phyloP scores from a whole-genome alignment of 1,140 invertebrate species.

The Drosophila azteca region DNA sequence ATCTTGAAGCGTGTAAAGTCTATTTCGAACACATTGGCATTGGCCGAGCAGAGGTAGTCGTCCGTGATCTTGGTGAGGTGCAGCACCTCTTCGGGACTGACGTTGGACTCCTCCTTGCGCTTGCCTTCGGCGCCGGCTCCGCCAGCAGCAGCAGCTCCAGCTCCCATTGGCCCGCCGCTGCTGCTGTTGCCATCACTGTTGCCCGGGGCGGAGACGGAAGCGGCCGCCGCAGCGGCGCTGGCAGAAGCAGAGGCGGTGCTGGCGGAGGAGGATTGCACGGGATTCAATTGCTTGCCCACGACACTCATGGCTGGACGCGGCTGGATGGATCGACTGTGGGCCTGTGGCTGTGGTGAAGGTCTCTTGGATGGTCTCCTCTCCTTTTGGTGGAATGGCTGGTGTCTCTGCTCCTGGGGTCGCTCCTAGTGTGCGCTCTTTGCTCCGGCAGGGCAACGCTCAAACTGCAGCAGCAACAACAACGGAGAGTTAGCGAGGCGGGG shows the following conservation, averaged over 20 bases:
- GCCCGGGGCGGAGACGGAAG: slow-evolving; percentile 8
- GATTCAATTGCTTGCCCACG: slow-evolving; percentile 73
- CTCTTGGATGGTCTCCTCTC: no score
- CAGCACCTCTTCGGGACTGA: slow-evolving; percentile 87
- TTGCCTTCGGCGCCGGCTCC: slow-evolving; percentile 31
- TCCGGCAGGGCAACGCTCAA: no score
- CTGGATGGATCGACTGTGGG: not conserved
- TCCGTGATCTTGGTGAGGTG: slow-evolving; percentile 87
- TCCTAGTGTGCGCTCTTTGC: no score
- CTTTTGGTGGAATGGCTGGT: no score
- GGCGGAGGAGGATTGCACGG: slow-evolving; percentile 52
- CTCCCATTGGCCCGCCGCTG: slow-evolving; percentile 10
- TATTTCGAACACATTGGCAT: slow-evolving; percentile 98
- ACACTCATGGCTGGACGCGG: slow-evolving; percentile 58
- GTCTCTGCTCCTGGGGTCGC: no score
- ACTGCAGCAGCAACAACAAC: no score
- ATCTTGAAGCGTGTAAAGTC: slow-evolving; percentile 99
- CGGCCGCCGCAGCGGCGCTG: slow-evolving; percentile 8
- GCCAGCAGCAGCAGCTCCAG: not conserved
- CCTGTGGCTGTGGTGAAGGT: not conserved
- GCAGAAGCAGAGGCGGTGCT: slow-evolving; percentile 23
- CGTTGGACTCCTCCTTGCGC: slow-evolving; percentile 59
- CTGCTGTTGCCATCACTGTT: slow-evolving; percentile 3
- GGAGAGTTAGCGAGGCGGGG: no score
- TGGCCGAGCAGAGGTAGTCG: slow-evolving; percentile 95